Base-by-base conservation (phyloP, 2,113 vertebrate genomes). In the Psilopsiagon aymara region DNA sequence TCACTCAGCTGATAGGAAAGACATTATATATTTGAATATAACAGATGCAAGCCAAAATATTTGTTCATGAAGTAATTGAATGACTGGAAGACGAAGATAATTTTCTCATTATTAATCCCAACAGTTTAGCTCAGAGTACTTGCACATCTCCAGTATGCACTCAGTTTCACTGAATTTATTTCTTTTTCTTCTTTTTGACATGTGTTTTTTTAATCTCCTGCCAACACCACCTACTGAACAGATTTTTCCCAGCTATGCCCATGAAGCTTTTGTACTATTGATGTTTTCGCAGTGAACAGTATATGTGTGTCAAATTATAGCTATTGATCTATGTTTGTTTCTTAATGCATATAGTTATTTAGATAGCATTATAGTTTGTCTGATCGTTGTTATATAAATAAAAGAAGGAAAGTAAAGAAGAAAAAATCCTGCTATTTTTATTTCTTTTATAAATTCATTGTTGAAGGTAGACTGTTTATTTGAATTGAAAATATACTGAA, bases 191-290 rank as follows among this genome's bases (percentile, higher is more conserved):
- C 84, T 90, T 78, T 92, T 92, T 97, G 92, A 97, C 85, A 88
- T 97, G 92, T 91, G 77, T 87, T 97, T 98, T 97, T 97, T 98
- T 98, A 98, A 98, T 98, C 95, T 97, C 98, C 96, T 98, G 96
- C 94, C 95, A 98, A 94, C 86, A 93, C 51, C 94, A 86, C 95
- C 95, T 96, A 94, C 80, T 4, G 49, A 97, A 95, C 86, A 94
- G 94, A 95, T 97, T 98, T 97, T 97, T 92, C n/a, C 82, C 79
- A 91, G 87, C 84, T 97, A 96, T 96, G 80, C 78, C 78, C 88
- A 94, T 91, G 97, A 97, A 97, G 97, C 84, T 96, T 98, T 97
- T 94, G 96, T 95, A 63, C 92, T 98, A 98, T 97, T 97, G 97
- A 98, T 98, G 89, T 97, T 98, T 98, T 97, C 92, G 92, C 70